Conservation (phyloP, 2,113 vertebrate species). For the Bos indicus region DNA sequence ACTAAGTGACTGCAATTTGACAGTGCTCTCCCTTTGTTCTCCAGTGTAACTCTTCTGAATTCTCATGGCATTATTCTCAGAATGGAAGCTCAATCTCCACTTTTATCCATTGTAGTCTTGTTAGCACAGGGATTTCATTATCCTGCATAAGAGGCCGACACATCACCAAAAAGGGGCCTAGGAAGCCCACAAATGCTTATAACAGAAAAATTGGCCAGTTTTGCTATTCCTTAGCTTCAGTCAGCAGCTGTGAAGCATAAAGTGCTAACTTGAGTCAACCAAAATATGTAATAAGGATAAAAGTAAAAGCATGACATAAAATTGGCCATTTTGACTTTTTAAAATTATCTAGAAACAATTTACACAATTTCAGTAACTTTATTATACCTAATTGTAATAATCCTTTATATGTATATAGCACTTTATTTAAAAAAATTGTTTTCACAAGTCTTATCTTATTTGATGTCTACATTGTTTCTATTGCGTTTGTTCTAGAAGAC, state of each 20-base stretch:
- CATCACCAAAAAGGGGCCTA: background rate
- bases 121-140: background rate
- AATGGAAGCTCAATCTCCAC: background rate
- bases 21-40: background rate
- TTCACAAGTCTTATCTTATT: background rate
- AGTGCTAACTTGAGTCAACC: background rate
- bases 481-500: background rate
- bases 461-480: constrained; percentile 32
- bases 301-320: background rate
- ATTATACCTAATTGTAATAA: background rate
- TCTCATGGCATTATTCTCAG: background rate
- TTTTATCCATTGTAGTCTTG: background rate
- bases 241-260: background rate
- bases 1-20: background rate
- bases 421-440: background rate
- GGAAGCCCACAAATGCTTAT: background rate
- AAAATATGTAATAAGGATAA: background rate
- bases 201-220: background rate
- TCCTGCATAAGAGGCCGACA: background rate
- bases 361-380: background rate
- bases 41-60: background rate
- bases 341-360: background rate
- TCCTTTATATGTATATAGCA: background rate
- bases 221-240: background rate
- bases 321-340: background rate